Conservation (phyloP, 2,113 vertebrate genomes). For the Gracilinanus agilis region DNA sequence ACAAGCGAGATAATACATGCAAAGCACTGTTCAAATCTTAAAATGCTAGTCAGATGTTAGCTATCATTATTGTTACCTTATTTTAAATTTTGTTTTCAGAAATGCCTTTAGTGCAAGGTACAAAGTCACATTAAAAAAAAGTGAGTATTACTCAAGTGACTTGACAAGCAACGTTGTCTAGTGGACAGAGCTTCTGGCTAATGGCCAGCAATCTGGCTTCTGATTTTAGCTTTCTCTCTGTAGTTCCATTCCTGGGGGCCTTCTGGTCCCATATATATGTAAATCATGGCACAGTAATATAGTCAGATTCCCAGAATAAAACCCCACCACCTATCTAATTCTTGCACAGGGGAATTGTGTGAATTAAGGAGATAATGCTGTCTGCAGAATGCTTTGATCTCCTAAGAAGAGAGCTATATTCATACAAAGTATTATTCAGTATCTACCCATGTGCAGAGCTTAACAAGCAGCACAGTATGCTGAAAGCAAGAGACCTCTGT, state of each 20-base stretch:
- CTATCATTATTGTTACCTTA: not conserved
- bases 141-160: not conserved
- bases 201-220: not conserved
- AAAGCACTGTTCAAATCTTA: not conserved
- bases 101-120: not conserved
- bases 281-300: slow-evolving; percentile 46
- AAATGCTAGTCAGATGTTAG: not conserved
- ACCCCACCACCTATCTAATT: slow-evolving; percentile 54
- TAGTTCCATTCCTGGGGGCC: slow-evolving; percentile 24
- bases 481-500: not conserved
- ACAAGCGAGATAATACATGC: not conserved
- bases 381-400: slow-evolving; percentile 65
- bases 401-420: slow-evolving; percentile 49
- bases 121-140: not conserved
- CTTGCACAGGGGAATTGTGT: slow-evolving; percentile 43
- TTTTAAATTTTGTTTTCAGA: not conserved
- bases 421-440: slow-evolving; percentile 62
- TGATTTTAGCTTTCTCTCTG: not conserved
- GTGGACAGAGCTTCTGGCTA: not conserved
- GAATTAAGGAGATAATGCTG: slow-evolving; percentile 69
- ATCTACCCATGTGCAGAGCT: slow-evolving; percentile 57
- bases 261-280: slow-evolving; percentile 45
- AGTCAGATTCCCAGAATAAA: slow-evolving; percentile 62
- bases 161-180: not conserved
- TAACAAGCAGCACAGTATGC: slow-evolving; percentile 35